Evolutionary conservation across 2,797 vertebrate genomes (phyloP).

Genomic region (Gadopsis marmoratus): DNA sequence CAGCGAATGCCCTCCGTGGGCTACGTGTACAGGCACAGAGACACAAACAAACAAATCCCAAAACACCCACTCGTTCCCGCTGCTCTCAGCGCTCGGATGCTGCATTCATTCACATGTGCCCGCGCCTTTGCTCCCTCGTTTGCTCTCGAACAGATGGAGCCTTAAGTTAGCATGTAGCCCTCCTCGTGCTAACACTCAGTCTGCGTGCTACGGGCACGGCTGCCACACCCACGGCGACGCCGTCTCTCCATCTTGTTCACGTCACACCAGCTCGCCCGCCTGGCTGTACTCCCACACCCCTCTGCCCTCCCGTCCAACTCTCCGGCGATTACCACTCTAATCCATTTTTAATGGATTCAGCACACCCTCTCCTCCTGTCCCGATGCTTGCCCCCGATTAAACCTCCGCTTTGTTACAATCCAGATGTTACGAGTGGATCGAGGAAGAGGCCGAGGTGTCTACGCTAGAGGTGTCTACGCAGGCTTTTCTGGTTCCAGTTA

Average conservation of each 20-base stretch:
- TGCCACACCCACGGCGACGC: conserved; percentile 22
- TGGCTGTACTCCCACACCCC: conserved; percentile 53
- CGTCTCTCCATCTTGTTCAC: conserved; percentile 10
- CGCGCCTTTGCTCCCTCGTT: conserved; percentile 29
- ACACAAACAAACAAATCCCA: conserved; percentile 66
- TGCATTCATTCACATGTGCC: conserved; percentile 29
- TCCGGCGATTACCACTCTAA: conserved; percentile 80
- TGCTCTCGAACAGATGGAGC: conserved; percentile 62
- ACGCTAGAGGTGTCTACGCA: conserved; percentile 7
- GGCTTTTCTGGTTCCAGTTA: conserved; percentile 45
- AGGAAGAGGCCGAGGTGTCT: conserved; percentile 47
- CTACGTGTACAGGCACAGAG: conserved; percentile 32
- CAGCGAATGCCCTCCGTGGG: conserved; percentile 45
- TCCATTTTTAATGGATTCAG: conserved; percentile 81
- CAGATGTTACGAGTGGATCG: conserved; percentile 68
- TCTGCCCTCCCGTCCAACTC: conserved; percentile 67
- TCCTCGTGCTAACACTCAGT: conserved; percentile 10
- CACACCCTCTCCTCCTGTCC: conserved; percentile 58
- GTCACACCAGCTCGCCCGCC: conserved; percentile 54
- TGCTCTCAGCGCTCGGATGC: conserved; percentile 26
- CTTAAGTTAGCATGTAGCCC: conserved; percentile 35
- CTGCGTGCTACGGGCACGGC: conserved; percentile 19
- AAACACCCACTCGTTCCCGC: conserved; percentile 51
- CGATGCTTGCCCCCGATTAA: conserved; percentile 73
- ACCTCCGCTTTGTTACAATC: conserved; percentile 63